phyloP scores from a whole-genome alignment of 1,140 invertebrate species.

The Nylanderia fulva region DNA sequence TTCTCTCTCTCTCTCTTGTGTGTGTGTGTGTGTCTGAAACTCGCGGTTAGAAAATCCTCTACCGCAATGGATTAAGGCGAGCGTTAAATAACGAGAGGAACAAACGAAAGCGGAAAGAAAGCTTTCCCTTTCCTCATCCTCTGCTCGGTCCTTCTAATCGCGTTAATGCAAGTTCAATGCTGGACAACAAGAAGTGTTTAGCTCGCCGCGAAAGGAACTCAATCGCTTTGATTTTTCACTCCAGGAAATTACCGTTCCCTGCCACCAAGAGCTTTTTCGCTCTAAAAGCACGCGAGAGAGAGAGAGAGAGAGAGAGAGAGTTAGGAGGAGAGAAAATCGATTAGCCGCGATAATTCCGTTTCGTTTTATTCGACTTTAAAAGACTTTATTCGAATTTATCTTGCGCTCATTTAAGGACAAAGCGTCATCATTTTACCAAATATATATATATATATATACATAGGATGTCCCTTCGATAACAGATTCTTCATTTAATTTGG shows the following conservation, averaged over 20 bases:
- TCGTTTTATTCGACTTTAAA: slow-evolving; percentile 44
- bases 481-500: neutral
- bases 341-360: slow-evolving; percentile 34
- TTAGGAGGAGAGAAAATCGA: neutral
- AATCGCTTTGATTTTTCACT: slow-evolving; percentile 63
- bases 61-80: slow-evolving; percentile 15
- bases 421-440: neutral
- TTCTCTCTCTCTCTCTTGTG: no score
- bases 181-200: slow-evolving; percentile 46
- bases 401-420: slow-evolving; percentile 2
- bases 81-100: slow-evolving; percentile 49
- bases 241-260: slow-evolving; percentile 62
- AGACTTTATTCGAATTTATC: slow-evolving; percentile 31
- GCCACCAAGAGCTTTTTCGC: slow-evolving; percentile 4
- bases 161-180: slow-evolving; percentile 70
- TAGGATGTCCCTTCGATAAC: neutral
- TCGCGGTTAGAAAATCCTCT: slow-evolving; percentile 5
- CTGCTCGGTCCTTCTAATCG: slow-evolving; percentile 52
- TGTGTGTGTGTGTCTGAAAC: neutral
- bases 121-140: neutral
- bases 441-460: neutral
- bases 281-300: slow-evolving; percentile 14
- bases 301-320: neutral
- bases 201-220: slow-evolving; percentile 55
- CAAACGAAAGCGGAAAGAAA: slow-evolving; percentile 33